Evolutionary conservation across 2,113 vertebrate species (phyloP).

Genomic region (Pterocles burchelli): DNA sequence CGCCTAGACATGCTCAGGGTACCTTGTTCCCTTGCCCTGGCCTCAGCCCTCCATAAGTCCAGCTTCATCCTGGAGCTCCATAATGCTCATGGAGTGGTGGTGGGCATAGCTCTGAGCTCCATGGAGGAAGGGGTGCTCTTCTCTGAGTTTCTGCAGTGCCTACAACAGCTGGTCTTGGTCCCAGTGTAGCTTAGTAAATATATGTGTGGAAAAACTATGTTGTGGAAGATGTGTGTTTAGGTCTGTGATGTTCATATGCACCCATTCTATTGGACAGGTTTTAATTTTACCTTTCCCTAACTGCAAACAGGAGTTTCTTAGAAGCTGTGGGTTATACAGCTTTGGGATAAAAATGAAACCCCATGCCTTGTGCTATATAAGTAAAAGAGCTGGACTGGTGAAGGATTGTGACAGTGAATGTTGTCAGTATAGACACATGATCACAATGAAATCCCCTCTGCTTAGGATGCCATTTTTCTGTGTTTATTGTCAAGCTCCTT

Average conservation of each 20-base stretch:
- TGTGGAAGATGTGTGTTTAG: background rate
- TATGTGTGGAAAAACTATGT: background rate
- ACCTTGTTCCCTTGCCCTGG: background rate
- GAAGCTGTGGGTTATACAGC: background rate
- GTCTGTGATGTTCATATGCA: background rate
- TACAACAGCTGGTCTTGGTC: background rate
- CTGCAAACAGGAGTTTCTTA: background rate
- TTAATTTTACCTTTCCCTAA: background rate
- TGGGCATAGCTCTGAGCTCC: background rate
- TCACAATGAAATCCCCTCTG: background rate
- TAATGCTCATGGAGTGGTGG: background rate
- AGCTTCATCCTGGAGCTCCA: background rate
- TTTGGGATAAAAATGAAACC: background rate
- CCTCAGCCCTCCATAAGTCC: background rate
- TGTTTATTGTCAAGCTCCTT: background rate
- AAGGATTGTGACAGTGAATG: background rate
- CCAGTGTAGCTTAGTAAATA: background rate
- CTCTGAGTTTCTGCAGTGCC: background rate
- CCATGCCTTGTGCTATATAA: background rate
- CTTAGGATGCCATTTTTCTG: background rate
- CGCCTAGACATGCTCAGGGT: background rate
- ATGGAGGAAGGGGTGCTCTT: background rate
- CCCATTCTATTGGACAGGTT: background rate
- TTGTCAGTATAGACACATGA: background rate
- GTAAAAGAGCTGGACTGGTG: background rate